Evolutionary conservation across 2,797 vertebrate species (phyloP).

Genomic region (Lacerta agilis): DNA sequence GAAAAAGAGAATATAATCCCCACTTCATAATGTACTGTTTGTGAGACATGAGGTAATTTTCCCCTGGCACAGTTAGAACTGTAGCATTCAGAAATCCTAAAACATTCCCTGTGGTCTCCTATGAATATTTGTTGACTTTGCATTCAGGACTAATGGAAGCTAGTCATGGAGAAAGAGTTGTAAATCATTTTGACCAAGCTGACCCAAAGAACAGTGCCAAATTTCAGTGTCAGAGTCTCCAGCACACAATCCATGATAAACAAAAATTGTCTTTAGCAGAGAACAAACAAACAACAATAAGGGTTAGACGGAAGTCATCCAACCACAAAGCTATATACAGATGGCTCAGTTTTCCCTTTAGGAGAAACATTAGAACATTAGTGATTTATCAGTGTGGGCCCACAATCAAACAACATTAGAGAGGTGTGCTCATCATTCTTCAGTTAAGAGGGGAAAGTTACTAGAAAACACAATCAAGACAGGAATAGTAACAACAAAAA

Average conservation of each 20-base stretch:
- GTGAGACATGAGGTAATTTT: background rate
- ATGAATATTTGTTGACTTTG: slow-evolving; percentile 32
- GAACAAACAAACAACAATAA: slow-evolving; percentile 30
- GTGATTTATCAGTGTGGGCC: background rate
- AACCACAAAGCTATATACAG: slow-evolving; percentile 20
- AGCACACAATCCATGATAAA: slow-evolving; percentile 42
- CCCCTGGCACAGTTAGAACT: slow-evolving; percentile 1
- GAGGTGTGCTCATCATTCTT: background rate
- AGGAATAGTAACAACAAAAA: background rate
- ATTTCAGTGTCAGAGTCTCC: slow-evolving; percentile 50
- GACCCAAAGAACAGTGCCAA: slow-evolving; percentile 47
- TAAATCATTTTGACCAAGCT: slow-evolving; percentile 64
- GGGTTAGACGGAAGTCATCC: slow-evolving; percentile 37
- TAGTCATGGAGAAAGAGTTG: slow-evolving; percentile 56
- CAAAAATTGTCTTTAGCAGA: slow-evolving; percentile 43
- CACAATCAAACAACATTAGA: background rate
- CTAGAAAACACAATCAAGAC: slow-evolving; percentile 8
- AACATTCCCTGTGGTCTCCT: slow-evolving; percentile 1
- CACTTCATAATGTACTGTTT: background rate
- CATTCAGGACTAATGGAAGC: slow-evolving; percentile 57
- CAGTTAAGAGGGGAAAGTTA: slow-evolving; percentile 13
- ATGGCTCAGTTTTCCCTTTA: slow-evolving; percentile 49
- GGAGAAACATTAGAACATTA: slow-evolving; percentile 12
- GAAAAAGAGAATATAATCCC: slow-evolving; percentile 7
- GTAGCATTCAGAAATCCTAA: slow-evolving; percentile 5